These are phyloP conservation scores for Rhabditoides inermis DNA, from an alignment of 2,888 invertebrate genomes.

Conservation along the genomic window DNA sequence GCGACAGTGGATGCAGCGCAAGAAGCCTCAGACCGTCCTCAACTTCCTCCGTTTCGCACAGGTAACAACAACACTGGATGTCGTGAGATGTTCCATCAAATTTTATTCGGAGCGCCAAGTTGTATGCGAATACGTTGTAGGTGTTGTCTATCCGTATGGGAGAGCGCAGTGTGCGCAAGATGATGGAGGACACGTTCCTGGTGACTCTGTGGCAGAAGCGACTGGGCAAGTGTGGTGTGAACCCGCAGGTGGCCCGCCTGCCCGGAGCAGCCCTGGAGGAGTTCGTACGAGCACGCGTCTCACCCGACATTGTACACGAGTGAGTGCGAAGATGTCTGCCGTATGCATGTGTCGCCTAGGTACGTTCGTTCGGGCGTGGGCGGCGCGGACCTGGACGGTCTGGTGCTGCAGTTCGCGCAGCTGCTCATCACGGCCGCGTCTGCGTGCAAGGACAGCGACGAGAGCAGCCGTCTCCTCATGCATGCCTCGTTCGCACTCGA, in stretches of 20 bases:
- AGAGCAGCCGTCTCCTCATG: no score
- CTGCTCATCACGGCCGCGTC: conserved; percentile 3
- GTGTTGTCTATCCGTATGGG: no score
- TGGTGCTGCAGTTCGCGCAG: conserved; percentile 6
- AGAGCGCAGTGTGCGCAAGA: no score
- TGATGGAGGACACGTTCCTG: not conserved
- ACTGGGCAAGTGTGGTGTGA: conserved; percentile 8
- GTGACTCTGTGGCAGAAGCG: conserved; percentile 5
- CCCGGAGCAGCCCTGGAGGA: conserved; percentile 1
- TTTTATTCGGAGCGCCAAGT: no score
- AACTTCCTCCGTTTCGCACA: conserved; percentile 18
- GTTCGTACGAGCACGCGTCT: conserved; percentile 2
- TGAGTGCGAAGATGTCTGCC: no score
- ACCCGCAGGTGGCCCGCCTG: not conserved
- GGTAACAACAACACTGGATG: conserved; percentile 4
- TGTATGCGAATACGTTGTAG: no score
- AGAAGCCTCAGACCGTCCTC: conserved; percentile 12
- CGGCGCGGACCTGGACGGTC: not conserved
- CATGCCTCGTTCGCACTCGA: no score
- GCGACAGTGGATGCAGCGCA: not conserved
- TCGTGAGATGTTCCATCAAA: not conserved
- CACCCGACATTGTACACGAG: conserved; percentile 8
- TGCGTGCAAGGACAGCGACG: not conserved
- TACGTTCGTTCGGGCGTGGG: conserved; percentile 1
- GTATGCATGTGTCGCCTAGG: no score